These are phyloP conservation scores for Heliocidaris tuberculata DNA, from an alignment of 35 echinoderm and acorn worm genomes.

Conservation along the genomic window DNA sequence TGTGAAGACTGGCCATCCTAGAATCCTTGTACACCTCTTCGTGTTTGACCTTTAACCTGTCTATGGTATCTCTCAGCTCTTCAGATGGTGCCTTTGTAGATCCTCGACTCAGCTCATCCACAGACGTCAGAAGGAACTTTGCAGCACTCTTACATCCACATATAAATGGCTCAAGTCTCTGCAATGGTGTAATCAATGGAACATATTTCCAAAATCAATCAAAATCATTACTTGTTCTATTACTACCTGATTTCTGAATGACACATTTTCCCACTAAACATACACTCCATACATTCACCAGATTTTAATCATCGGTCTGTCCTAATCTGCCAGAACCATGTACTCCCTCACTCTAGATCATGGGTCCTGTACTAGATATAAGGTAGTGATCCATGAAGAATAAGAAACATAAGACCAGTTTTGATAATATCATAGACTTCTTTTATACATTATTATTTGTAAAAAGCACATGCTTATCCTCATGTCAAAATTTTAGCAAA, in stretches of 20 bases:
- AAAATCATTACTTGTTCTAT: not conserved
- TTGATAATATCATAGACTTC: too few relatives aligned
- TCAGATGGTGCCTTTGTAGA: conserved; percentile 16
- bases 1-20: conserved; percentile 69
- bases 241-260: not conserved
- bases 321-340: too few relatives aligned
- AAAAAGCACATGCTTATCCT: too few relatives aligned
- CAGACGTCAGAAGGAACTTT: conserved; percentile 63
- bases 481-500: too few relatives aligned
- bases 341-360: too few relatives aligned
- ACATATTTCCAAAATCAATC: not conserved
- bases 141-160: conserved; percentile 78
- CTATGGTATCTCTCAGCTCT: conserved; percentile 54
- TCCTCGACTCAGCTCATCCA: conserved; percentile 60
- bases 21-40: conserved; percentile 70
- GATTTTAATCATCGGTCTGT: too few relatives aligned
- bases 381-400: too few relatives aligned
- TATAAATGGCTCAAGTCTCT: conserved; percentile 88
- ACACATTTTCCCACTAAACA: too few relatives aligned
- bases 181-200: conserved; percentile 14
- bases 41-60: conserved; percentile 59
- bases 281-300: too few relatives aligned
- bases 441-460: too few relatives aligned
- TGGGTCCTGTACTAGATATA: too few relatives aligned
- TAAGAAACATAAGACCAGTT: too few relatives aligned